Conservation (phyloP, 53 echinoderm and acorn worm genomes). For the Apostichopus leukothele region DNA sequence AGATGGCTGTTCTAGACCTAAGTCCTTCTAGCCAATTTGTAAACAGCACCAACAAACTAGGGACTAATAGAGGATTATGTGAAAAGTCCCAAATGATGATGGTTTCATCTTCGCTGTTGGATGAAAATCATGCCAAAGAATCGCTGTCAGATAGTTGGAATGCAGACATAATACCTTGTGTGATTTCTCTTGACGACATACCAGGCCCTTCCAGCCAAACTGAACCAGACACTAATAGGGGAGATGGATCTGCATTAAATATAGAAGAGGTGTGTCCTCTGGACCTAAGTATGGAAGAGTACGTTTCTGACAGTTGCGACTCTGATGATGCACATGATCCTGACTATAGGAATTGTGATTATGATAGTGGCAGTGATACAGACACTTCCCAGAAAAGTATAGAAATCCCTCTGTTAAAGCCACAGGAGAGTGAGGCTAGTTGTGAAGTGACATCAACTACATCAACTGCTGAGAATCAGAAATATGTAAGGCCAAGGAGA, state of each 20-base stretch:
- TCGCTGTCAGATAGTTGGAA: no score
- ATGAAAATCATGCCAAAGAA: no score
- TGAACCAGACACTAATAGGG: no score
- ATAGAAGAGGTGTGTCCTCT: no score
- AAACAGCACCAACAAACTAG: not conserved
- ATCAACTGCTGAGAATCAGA: not conserved
- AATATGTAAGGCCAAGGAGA: slow-evolving; percentile 9
- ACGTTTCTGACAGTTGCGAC: no score
- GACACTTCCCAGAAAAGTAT: not conserved
- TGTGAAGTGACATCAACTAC: not conserved
- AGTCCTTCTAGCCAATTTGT: not conserved
- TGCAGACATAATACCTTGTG: no score
- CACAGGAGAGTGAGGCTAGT: not conserved
- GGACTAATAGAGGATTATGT: not conserved
- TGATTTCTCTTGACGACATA: not conserved
- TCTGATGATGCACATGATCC: slow-evolving; percentile 4
- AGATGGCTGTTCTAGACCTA: not conserved
- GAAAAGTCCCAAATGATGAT: no score
- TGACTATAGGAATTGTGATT: not conserved
- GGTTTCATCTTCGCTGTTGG: no score
- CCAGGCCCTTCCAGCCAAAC: not conserved
- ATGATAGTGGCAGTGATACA: not conserved
- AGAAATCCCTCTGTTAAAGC: not conserved
- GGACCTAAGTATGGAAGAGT: no score
- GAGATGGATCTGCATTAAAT: no score